Evolutionary conservation across 1,140 invertebrate genomes (phyloP), one percentile per base, ranked within the genome.

Genomic region (Drosophila athabasca): DNA sequence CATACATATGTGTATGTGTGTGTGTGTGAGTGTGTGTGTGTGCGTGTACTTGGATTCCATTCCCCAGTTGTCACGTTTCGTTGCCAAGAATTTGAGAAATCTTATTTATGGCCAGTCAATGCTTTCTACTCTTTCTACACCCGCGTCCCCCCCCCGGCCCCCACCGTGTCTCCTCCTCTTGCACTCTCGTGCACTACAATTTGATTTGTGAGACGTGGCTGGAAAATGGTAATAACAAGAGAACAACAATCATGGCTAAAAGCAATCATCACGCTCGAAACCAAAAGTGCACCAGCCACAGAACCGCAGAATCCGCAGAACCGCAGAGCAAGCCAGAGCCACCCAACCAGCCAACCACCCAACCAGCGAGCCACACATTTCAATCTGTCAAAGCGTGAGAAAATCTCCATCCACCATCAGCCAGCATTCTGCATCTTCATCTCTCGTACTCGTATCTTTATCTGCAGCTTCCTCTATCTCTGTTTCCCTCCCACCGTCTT

Each of bases 21-120:
- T n/a, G n/a, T n/a, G n/a, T n/a, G n/a, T n/a, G n/a, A n/a, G n/a
- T n/a, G n/a, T n/a, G n/a, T n/a, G n/a, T n/a, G n/a, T n/a, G n/a
- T n/a, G n/a, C n/a, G n/a, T n/a, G n/a, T 7, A 17, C n/a, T 19
- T 11, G 35, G 29, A 41, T 43, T 72, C 62, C 60, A 59, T 62
- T 26, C 24, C 3, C 24, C 24, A 83, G 75, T 83, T 83, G 80
- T 83, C 80, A 83, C 80, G 80, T 83, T 39, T 70, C 76, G 45
- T 52, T 62, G 82, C 64, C 82, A 77, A 85, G 81, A 85, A 85
- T 85, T 74, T 39, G 87, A 67, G 82, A 81, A 85, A 85, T 69
- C 77, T 70, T 73, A 80, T 85, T 66, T 82, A 62, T 83, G 74
- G 79, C 44, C 79, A 39, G 35, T 39, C 35, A 76, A 84, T 85